Evolutionary conservation across 1,140 invertebrate genomes (phyloP).

Genomic region (Anthonomus grandis): DNA sequence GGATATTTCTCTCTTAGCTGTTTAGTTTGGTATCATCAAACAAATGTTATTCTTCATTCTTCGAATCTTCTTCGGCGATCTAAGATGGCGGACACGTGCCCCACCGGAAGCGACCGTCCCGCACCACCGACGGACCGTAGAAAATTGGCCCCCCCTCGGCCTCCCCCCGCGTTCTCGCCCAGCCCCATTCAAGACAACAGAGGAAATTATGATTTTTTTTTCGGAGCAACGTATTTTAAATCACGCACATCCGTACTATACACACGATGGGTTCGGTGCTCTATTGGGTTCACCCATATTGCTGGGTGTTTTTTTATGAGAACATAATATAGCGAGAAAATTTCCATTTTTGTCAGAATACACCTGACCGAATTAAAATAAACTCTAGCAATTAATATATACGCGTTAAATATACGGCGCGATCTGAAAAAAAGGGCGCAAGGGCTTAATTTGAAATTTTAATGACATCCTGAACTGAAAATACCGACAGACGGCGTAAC

Average conservation of each 20-base stretch:
- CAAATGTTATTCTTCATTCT: no score
- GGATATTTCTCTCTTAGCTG: not conserved
- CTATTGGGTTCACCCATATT: slow-evolving; percentile 21
- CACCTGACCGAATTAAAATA: slow-evolving; percentile 13
- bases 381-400: slow-evolving; percentile 8
- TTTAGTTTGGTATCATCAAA: not conserved
- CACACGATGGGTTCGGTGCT: slow-evolving; percentile 24
- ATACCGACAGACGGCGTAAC: slow-evolving; percentile 18
- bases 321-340: no score
- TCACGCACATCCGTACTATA: slow-evolving; percentile 25
- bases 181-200: slow-evolving; percentile 25
- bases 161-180: no score
- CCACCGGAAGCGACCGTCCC: slow-evolving; percentile 39
- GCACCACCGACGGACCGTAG: slow-evolving; percentile 45
- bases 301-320: no score
- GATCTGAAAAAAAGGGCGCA: slow-evolving; percentile 6
- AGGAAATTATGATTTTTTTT: slow-evolving; percentile 26
- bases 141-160: slow-evolving; percentile 25
- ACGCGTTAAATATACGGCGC: no score
- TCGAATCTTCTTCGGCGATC: slow-evolving; percentile 7
- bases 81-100: slow-evolving; percentile 46
- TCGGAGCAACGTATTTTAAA: slow-evolving; percentile 23
- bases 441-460: slow-evolving; percentile 23
- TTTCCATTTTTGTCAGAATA: no score
- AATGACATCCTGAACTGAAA: slow-evolving; percentile 18